phyloP scores from a whole-genome alignment of 2,888 invertebrate species.

The Argyresthia goedartella region DNA sequence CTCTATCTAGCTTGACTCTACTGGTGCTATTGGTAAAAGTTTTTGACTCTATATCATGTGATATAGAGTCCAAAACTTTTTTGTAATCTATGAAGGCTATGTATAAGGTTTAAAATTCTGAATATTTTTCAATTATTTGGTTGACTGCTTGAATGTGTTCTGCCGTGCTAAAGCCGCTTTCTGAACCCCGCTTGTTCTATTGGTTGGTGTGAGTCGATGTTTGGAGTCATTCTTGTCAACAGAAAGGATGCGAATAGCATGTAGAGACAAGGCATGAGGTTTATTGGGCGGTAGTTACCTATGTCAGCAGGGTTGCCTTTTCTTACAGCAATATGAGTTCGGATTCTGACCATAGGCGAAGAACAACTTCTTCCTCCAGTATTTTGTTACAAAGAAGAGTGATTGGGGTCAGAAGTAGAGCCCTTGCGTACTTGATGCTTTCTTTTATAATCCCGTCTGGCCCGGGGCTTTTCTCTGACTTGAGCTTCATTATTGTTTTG shows the following conservation, averaged over 20 bases:
- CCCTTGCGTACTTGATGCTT: background rate
- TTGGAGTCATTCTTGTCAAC: constrained; percentile 3
- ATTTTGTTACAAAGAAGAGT: background rate
- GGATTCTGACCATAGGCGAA: background rate
- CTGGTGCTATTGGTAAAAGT: background rate
- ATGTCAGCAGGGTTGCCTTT: constrained; percentile 9
- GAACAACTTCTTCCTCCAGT: background rate
- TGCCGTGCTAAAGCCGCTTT: constrained; percentile 7
- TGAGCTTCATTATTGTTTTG: background rate
- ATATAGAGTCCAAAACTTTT: background rate
- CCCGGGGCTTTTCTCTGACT: constrained; percentile 4
- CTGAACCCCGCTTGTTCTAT: constrained; percentile 7
- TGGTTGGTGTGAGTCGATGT: background rate
- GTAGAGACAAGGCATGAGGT: constrained; percentile 5
- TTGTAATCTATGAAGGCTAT: background rate
- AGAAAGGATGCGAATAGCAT: constrained; percentile 8
- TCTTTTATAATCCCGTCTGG: constrained; percentile 1
- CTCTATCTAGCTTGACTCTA: background rate
- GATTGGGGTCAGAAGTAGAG: background rate
- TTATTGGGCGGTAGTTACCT: constrained; percentile 9
- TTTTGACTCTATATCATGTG: background rate
- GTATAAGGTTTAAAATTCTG: constrained; percentile 2
- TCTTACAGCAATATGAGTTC: constrained; percentile 7
- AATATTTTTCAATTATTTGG: constrained; percentile 10
- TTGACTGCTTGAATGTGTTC: constrained; percentile 10